Evolutionary conservation across 2,888 invertebrate species (phyloP).

Genomic region (Agonopterix subpropinquella): DNA sequence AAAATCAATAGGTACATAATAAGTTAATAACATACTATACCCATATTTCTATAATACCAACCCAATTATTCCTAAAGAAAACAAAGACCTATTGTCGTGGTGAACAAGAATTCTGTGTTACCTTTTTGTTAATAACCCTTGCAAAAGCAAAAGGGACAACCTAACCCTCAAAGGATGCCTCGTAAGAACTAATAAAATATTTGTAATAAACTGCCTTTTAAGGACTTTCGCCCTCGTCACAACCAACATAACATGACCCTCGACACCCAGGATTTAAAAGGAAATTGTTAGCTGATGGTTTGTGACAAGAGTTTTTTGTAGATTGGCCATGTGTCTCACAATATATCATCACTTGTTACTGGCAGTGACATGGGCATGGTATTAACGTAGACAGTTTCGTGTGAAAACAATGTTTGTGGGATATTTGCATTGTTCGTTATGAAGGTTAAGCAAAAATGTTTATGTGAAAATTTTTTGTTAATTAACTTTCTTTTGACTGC

Average conservation of each 20-base stretch:
- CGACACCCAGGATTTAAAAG: no score
- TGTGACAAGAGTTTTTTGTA: conserved; percentile 11
- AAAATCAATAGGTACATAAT: no score
- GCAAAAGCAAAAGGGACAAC: conserved; percentile 16
- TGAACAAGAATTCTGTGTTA: conserved; percentile 18
- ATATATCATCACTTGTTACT: conserved; percentile 46
- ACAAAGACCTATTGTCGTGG: neutral
- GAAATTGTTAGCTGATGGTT: no score
- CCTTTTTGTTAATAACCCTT: conserved; percentile 26
- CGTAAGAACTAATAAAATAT: conserved; percentile 38
- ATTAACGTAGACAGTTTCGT: conserved; percentile 22
- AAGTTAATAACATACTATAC: no score
- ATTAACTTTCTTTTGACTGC: no score
- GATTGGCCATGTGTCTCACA: conserved; percentile 18
- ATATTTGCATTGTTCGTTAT: conserved; percentile 17
- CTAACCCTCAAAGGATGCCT: conserved; percentile 22
- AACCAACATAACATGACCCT: conserved; percentile 17
- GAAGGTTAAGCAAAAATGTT: conserved; percentile 9
- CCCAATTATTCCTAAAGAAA: neutral
- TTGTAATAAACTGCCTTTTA: conserved; percentile 31
- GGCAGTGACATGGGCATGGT: conserved; percentile 42
- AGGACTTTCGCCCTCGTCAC: conserved; percentile 17
- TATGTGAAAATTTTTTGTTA: no score
- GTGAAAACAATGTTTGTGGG: conserved; percentile 21
- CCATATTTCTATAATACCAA: no score